Base-by-base conservation (phyloP, 1,140 invertebrate species). In the Euura saliciscinereae region DNA sequence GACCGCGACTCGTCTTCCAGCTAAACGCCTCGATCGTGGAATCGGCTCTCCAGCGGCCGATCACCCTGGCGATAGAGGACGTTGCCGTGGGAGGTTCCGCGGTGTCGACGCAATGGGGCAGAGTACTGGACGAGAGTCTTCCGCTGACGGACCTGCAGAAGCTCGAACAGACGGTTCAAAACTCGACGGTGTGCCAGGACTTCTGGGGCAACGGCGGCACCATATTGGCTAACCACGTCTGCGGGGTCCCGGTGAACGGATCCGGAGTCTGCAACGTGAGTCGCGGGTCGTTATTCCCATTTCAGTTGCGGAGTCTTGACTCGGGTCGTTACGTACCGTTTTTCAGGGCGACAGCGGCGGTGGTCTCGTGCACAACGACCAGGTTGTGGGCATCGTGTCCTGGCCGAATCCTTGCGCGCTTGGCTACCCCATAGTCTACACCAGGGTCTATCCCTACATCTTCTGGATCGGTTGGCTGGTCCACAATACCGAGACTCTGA, bases 391-490 rank as follows among this genome's bases (percentile, higher is more conserved):
- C 43, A 79, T 90, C 43, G 89, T 89, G 6, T 89, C 88, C 0
- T 90, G 86, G 78, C 89, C 89, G 6, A 78, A 79, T 13, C 87
- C 88, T 0, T 90, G 89, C 78, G 89, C 88, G 42, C 69, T 72
- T 8, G 85, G 83, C 28, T 80, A 81, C 70, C 89, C 89, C 42
- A 89, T 89, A 73, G 87, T 90, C 11, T 90, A 87, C 72, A 86
- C 85, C 2, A 77, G 77, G 66, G 77, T 85, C 13, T 73, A 51
- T 51, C 11, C 7, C 11, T 51, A 51, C 46, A 7, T 51, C 46
- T 51, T 8, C 46, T 51, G 46, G 46, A 51, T 51, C 46, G 46
- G 46, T 8, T 51, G 46, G 46, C 11, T 8, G 7, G 2, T 51
- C 11, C 46, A 51, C 46, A 51, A 51, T n/a, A 51, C 46, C 7